A percentile compares a stretch with the other conserved stretches of the same genome.
phyloP scores from a whole-genome alignment of 2,888 invertebrate genomes.

The Campaea margaritaria region DNA sequence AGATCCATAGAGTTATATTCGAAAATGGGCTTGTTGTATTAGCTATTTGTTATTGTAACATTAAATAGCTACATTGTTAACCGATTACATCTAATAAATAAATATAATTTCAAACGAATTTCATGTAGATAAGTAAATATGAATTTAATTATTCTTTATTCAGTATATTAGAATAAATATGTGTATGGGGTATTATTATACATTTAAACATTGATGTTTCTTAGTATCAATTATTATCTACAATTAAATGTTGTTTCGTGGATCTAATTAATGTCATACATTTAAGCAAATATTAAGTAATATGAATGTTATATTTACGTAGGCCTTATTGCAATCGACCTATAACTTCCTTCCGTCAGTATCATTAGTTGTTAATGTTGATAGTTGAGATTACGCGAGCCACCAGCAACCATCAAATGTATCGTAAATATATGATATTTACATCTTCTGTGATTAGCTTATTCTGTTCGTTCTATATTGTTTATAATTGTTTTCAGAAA shows the following conservation, averaged over 20 bases:
- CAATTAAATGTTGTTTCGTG: conserved; percentile 72
- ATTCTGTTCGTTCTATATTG: conserved; percentile 71
- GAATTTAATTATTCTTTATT: conserved; percentile 68
- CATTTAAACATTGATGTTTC: conserved; percentile 71
- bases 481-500: conserved; percentile 74
- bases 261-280: conserved; percentile 53
- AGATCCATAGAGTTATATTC: background rate
- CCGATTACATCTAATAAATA: conserved; percentile 57
- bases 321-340: conserved; percentile 63
- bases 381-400: conserved; percentile 56
- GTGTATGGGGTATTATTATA: conserved; percentile 66
- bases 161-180: conserved; percentile 63
- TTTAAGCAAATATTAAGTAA: conserved; percentile 55
- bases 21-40: conserved; percentile 65
- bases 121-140: conserved; percentile 73
- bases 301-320: conserved; percentile 61
- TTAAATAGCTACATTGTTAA: conserved; percentile 73
- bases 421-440: conserved; percentile 79
- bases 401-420: conserved; percentile 65
- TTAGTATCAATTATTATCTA: conserved; percentile 64
- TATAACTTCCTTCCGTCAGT: conserved; percentile 39
- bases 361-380: conserved; percentile 41
- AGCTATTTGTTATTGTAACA: conserved; percentile 71
- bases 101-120: conserved; percentile 73
- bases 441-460: conserved; percentile 78